Conservation (phyloP, 1,140 invertebrate species). For the Sminthurinus signatus region DNA sequence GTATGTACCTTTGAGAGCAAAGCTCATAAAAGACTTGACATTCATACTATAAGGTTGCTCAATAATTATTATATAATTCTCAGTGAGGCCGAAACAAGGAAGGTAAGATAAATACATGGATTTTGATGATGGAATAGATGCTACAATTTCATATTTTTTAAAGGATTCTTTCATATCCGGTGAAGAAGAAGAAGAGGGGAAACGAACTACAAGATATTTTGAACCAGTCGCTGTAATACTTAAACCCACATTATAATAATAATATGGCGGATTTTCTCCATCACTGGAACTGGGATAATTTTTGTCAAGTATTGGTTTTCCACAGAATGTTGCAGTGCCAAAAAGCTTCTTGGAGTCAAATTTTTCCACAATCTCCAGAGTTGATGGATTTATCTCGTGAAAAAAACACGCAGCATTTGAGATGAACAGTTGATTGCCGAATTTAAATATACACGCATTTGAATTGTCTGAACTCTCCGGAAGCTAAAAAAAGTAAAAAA, state of each 20-base stretch:
- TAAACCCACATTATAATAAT: too few species aligned
- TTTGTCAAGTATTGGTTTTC: slow-evolving; percentile 13
- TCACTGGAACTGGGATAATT: slow-evolving; percentile 18
- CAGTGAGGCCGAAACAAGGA: slow-evolving; percentile 6
- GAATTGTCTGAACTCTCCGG: slow-evolving; percentile 29
- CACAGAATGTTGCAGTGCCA: slow-evolving; percentile 11
- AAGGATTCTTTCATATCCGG: slow-evolving; percentile 5
- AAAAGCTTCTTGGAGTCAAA: slow-evolving; percentile 20
- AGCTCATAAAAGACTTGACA: slow-evolving; percentile 42
- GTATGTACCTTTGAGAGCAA: slow-evolving; percentile 44
- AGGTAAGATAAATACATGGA: neutral
- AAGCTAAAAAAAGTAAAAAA: too few species aligned
- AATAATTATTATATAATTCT: slow-evolving; percentile 20
- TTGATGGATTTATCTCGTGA: slow-evolving; percentile 5
- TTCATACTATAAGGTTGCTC: slow-evolving; percentile 26
- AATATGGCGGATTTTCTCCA: too few species aligned
- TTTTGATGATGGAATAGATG: neutral
- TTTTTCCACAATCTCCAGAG: slow-evolving; percentile 13
- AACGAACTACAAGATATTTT: slow-evolving; percentile 20
- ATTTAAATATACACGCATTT: slow-evolving; percentile 10
- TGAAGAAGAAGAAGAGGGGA: slow-evolving; percentile 10
- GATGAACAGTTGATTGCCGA: slow-evolving; percentile 21
- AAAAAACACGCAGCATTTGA: slow-evolving; percentile 21
- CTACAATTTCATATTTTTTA: slow-evolving; percentile 7
- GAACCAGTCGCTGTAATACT: slow-evolving; percentile 20